Evolutionary conservation across 2,888 invertebrate genomes (phyloP).

Genomic region (Strigamia transsilvanica): DNA sequence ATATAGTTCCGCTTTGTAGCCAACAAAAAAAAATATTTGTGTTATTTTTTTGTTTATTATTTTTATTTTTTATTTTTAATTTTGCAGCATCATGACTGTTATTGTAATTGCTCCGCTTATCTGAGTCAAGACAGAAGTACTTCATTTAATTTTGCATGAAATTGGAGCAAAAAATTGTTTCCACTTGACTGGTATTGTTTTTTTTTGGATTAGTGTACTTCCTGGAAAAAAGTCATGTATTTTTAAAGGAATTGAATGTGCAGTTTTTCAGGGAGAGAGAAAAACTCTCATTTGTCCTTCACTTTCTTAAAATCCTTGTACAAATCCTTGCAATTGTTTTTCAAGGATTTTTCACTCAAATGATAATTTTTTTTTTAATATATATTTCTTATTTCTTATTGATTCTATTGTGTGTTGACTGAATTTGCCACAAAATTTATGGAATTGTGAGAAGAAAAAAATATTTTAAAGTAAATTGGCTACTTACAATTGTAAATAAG

Average conservation of each 20-base stretch:
- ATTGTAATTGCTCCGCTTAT: background rate
- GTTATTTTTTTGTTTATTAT: too few relatives aligned
- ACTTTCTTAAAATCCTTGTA: background rate
- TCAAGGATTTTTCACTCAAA: background rate
- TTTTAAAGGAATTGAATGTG: background rate
- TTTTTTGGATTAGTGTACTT: background rate
- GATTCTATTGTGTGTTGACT: too few relatives aligned
- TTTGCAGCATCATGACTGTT: background rate
- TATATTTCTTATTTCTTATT: too few relatives aligned
- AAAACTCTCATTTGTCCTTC: background rate
- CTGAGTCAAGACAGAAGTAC: background rate
- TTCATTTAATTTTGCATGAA: slow-evolving; percentile 3
- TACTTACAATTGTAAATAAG: background rate
- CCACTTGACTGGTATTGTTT: background rate
- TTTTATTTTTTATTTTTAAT: background rate
- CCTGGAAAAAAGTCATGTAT: background rate
- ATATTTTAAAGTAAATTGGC: background rate
- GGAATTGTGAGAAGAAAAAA: background rate
- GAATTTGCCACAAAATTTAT: background rate
- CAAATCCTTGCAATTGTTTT: background rate
- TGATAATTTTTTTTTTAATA: background rate
- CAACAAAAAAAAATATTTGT: too few relatives aligned
- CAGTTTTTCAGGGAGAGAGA: background rate
- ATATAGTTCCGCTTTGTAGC: too few relatives aligned
- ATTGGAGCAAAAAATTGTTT: background rate